Evolutionary conservation across 2,888 invertebrate species (phyloP).

Genomic region (Torymus aiolomorphi): DNA sequence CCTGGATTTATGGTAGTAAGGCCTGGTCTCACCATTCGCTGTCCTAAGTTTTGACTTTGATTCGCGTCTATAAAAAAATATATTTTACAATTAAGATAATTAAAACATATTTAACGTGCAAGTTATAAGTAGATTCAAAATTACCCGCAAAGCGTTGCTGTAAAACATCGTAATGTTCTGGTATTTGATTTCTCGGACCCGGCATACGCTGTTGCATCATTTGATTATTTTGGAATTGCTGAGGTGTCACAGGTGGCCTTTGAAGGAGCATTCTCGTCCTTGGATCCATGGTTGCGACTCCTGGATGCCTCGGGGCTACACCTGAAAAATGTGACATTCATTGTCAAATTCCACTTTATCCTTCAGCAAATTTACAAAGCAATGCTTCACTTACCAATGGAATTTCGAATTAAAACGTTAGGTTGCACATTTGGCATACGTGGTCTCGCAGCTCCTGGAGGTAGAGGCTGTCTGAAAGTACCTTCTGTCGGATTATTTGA

Average conservation of each 20-base stretch:
- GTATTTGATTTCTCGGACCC: constrained; percentile 67
- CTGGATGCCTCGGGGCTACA: constrained; percentile 67
- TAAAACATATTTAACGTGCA: background rate
- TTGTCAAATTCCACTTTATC: background rate
- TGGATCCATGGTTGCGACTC: constrained; percentile 75
- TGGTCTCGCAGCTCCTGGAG: constrained; percentile 78
- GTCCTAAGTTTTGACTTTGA: constrained; percentile 67
- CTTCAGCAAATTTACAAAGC: background rate
- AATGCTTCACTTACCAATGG: constrained; percentile 31
- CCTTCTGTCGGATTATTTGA: constrained; percentile 76
- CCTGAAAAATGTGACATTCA: constrained; percentile 59
- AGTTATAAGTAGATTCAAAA: background rate
- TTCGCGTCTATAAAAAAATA: constrained; percentile 64
- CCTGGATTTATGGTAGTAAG: constrained; percentile 69
- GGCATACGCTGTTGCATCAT: constrained; percentile 71
- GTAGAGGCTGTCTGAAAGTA: constrained; percentile 84
- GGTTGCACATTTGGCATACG: constrained; percentile 74
- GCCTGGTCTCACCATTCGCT: constrained; percentile 69
- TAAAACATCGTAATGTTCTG: constrained; percentile 71
- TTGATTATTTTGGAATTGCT: constrained; percentile 71
- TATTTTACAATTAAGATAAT: background rate
- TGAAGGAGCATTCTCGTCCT: constrained; percentile 78
- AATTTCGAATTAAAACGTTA: constrained; percentile 70
- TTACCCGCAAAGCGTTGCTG: constrained; percentile 70
- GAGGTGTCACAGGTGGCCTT: constrained; percentile 74